A percentile compares a stretch with the other conserved stretches of the same genome.
Evolutionary conservation across 2,888 invertebrate species (phyloP).

Genomic region (Leucozona laternaria): DNA sequence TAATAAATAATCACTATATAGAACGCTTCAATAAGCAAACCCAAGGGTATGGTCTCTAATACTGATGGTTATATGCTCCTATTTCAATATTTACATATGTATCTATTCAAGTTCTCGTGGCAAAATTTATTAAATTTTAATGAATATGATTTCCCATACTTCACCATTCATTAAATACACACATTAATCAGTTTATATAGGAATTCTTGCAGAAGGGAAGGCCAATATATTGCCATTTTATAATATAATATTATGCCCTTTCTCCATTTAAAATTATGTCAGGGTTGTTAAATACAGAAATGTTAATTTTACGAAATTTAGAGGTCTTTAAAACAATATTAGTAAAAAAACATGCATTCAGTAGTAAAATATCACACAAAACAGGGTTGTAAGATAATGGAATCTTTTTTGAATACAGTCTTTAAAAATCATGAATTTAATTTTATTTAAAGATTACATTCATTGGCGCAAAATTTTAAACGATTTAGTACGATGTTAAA

Average conservation of each 20-base stretch:
- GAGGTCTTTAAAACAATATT: too few species aligned
- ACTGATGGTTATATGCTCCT: neutral
- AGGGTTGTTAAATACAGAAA: constrained; percentile 22
- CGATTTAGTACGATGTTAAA: too few species aligned
- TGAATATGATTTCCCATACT: constrained; percentile 51
- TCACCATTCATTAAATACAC: neutral
- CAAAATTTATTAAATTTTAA: constrained; percentile 59
- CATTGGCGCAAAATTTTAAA: too few species aligned
- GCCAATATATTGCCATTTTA: neutral
- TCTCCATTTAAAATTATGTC: neutral
- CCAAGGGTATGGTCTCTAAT: neutral
- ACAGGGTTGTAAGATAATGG: too few species aligned
- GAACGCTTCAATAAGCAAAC: constrained; percentile 7
- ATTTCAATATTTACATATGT: neutral
- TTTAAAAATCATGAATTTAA: too few species aligned
- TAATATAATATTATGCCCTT: constrained; percentile 10
- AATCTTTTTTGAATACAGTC: too few species aligned
- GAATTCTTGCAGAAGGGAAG: constrained; percentile 36
- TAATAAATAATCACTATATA: constrained; percentile 27
- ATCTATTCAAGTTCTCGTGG: constrained; percentile 10
- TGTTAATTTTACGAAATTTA: neutral
- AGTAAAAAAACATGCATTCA: too few species aligned
- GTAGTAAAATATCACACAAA: too few species aligned
- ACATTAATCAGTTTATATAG: constrained; percentile 61
- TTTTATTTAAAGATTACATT: too few species aligned